These are phyloP conservation scores for Apis dorsata DNA, from an alignment of 1,140 invertebrate genomes.

Conservation along the genomic window DNA sequence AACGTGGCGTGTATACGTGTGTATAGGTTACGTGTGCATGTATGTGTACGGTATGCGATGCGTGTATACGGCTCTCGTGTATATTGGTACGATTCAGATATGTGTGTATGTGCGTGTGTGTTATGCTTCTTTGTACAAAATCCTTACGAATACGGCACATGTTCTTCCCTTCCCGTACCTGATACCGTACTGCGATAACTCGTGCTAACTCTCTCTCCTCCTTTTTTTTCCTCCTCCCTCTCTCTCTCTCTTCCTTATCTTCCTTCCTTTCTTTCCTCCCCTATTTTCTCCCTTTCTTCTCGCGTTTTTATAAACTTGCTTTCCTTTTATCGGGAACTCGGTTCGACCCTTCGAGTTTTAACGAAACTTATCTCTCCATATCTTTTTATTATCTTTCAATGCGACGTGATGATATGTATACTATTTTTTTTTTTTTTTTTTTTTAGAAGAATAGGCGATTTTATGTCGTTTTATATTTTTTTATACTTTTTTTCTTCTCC, in stretches of 20 bases:
- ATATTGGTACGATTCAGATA: slow-evolving; percentile 18
- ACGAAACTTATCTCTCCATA: neutral
- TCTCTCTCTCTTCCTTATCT: neutral
- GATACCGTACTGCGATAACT: slow-evolving; percentile 52
- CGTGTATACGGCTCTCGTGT: slow-evolving; percentile 1
- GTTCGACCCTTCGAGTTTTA: neutral
- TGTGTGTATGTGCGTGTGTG: slow-evolving; percentile 26
- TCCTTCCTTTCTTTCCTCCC: neutral
- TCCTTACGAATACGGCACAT: slow-evolving; percentile 31
- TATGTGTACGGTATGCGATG: neutral
- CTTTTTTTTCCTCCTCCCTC: slow-evolving; percentile 46
- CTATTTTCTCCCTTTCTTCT: neutral
- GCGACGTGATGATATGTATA: slow-evolving; percentile 44
- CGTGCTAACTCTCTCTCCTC: neutral
- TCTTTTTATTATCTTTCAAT: no score
- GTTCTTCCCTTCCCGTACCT: slow-evolving; percentile 47
- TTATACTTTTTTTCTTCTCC: no score
- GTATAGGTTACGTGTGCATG: slow-evolving; percentile 27
- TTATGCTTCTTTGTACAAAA: slow-evolving; percentile 12
- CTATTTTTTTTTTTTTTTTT: neutral
- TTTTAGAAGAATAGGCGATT: slow-evolving; percentile 6
- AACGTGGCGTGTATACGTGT: slow-evolving; percentile 38
- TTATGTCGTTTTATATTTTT: neutral
- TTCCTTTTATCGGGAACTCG: neutral
- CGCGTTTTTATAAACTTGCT: neutral